A percentile compares a stretch with the other conserved stretches of the same genome.
phyloP scores from a whole-genome alignment of 2,888 invertebrate species.

The Cremastinae sp. region DNA sequence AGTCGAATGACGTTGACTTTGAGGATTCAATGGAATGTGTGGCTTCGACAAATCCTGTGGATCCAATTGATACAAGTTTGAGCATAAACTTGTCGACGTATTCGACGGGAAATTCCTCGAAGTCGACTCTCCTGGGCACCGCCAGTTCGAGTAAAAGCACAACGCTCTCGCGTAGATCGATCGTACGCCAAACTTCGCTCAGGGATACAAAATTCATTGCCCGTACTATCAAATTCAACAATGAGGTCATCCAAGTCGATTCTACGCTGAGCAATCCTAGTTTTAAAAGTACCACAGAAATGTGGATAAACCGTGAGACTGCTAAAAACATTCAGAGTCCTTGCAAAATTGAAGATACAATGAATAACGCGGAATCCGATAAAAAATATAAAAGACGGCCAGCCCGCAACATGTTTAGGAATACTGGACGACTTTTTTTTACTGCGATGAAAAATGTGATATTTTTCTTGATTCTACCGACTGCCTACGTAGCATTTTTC shows the following conservation, averaged over 20 bases:
- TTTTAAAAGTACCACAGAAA: constrained; percentile 34
- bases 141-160: constrained; percentile 12
- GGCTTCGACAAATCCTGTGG: constrained; percentile 9
- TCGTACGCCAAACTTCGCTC: not conserved
- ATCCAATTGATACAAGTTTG: constrained; percentile 23
- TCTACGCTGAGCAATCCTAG: not conserved
- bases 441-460: constrained; percentile 67
- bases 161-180: constrained; percentile 9
- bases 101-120: constrained; percentile 8
- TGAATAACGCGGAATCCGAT: not conserved
- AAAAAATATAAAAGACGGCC: constrained; percentile 4
- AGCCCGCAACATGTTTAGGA: constrained; percentile 17
- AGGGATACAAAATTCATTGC: not conserved
- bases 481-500: constrained; percentile 68
- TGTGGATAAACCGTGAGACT: constrained; percentile 26
- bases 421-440: constrained; percentile 49
- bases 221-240: constrained; percentile 1
- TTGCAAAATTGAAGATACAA: not conserved
- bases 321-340: not conserved
- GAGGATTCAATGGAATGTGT: not conserved
- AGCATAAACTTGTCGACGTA: not conserved
- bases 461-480: constrained; percentile 69
- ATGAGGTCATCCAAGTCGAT: constrained; percentile 13
- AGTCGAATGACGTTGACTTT: constrained; percentile 1
- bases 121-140: constrained; percentile 23